Conservation (phyloP, 1,140 invertebrate species). For the Drosophila kepulauana region DNA sequence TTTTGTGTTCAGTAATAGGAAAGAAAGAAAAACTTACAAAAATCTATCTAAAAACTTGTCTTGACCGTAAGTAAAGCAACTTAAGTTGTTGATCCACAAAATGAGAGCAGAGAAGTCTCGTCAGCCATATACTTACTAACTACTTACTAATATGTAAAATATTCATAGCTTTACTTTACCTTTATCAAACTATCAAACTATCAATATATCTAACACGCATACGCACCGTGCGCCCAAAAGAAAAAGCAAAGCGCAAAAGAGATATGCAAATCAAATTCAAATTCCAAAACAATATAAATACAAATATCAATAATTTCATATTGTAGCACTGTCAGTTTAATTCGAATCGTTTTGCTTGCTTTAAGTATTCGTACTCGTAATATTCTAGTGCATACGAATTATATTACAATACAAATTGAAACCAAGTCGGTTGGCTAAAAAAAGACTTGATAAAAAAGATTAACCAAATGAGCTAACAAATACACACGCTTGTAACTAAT, state of each 20-base stretch:
- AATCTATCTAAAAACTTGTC: constrained; percentile 45
- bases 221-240: constrained; percentile 46
- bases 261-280: background rate
- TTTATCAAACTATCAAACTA: constrained; percentile 2
- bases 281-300: constrained; percentile 6
- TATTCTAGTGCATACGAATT: constrained; percentile 32
- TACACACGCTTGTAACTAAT: constrained; percentile 19
- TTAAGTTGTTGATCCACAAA: constrained; percentile 38
- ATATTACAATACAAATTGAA: constrained; percentile 4
- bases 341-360: constrained; percentile 44
- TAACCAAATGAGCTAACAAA: constrained; percentile 10
- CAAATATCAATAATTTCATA: constrained; percentile 41
- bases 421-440: constrained; percentile 12
- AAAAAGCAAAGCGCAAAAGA: background rate
- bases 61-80: constrained; percentile 71
- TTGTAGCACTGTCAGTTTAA: constrained; percentile 53
- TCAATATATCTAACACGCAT: constrained; percentile 58
- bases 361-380: constrained; percentile 32
- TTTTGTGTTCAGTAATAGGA: constrained; percentile 36
- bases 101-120: constrained; percentile 35
- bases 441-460: background rate
- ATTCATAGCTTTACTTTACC: constrained; percentile 58
- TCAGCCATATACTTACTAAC: constrained; percentile 23
- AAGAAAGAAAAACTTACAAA: background rate
- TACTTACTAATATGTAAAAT: constrained; percentile 45